Evolutionary conservation across 2,888 invertebrate species (phyloP), one percentile per base, ranked within the genome.

Genomic region (Chrysolina oricalcia): DNA sequence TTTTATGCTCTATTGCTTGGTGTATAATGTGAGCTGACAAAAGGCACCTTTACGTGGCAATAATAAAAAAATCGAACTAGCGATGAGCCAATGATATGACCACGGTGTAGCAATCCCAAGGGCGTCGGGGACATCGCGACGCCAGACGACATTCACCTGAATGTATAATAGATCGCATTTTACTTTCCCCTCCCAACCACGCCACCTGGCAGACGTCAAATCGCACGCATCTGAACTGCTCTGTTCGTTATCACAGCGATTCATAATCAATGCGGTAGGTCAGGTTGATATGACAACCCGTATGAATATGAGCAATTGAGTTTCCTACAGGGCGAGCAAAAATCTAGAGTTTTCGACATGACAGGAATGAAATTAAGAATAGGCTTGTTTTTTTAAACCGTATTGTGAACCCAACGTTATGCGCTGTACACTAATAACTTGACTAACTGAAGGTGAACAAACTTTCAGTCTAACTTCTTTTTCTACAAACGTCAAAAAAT

Each of bases 111-210:
- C 80, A 82, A 63, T 82, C 81, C 83, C 85, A 85, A 85, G 85
- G 85, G 84, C 84, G 80, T 82, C 79, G 66, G 71, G 80, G 75
- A 79, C 82, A 83, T 84, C 85, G 82, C 84, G 85, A 84, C 85
- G 85, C 82, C 77, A 82, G 84, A 81, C 84, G 85, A 84, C 85
- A 83, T 84, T 85, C 84, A 85, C 85, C 84, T 84, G 83, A 77
- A 80, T 79, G 63, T 76, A 75, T 74, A 73, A 75, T 75, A 72
- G 59, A 66, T 74, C 27, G 35, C 27, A 35, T 59, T 59, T 15
- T 27, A 59, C 35, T 27, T 35, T 59, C 27, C 35, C 23, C 59
- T 27, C 35, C n/a, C 9, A 0, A 35, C 59, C 35, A 27, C 10
- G 6, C 59, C 63, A 23, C 46, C 41, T 67, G 56, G 41, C 65